Evolutionary conservation across 1,140 invertebrate genomes (phyloP).

Genomic region (Bradynema listronoti): DNA sequence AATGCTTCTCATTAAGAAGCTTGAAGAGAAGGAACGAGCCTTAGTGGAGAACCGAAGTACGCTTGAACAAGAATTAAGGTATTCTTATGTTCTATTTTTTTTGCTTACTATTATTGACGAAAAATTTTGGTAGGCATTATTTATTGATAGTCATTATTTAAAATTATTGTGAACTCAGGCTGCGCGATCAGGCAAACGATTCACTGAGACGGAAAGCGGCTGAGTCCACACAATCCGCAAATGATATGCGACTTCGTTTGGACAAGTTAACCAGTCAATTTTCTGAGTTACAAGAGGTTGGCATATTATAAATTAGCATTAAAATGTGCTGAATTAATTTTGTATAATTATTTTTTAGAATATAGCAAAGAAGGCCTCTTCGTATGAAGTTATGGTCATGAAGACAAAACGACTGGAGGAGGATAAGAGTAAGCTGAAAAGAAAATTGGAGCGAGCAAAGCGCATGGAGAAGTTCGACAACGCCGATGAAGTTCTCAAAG

Average conservation of each 20-base stretch:
- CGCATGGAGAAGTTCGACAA: conserved; percentile 93
- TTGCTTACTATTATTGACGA: no score
- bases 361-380: conserved; percentile 79
- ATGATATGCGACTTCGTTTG: conserved; percentile 90
- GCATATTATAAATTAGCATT: no score
- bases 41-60: conserved; percentile 83
- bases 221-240: conserved; percentile 82
- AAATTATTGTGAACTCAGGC: no score
- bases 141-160: no score
- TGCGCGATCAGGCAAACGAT: conserved; percentile 87
- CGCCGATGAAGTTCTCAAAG: conserved; percentile 91
- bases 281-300: conserved; percentile 36
- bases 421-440: conserved; percentile 80
- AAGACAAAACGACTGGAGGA: conserved; percentile 91
- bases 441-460: conserved; percentile 90
- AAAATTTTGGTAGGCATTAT: no score
- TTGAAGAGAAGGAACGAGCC: conserved; percentile 93
- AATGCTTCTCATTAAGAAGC: conserved; percentile 81
- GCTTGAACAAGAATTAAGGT: conserved; percentile 72
- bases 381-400: conserved; percentile 87
- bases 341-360: no score
- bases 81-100: no score
- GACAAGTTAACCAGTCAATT: conserved; percentile 65
- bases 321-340: no score
- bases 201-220: conserved; percentile 95